Evolutionary conservation across 2,113 vertebrate genomes (phyloP).

Genomic region (Alethe castanea): DNA sequence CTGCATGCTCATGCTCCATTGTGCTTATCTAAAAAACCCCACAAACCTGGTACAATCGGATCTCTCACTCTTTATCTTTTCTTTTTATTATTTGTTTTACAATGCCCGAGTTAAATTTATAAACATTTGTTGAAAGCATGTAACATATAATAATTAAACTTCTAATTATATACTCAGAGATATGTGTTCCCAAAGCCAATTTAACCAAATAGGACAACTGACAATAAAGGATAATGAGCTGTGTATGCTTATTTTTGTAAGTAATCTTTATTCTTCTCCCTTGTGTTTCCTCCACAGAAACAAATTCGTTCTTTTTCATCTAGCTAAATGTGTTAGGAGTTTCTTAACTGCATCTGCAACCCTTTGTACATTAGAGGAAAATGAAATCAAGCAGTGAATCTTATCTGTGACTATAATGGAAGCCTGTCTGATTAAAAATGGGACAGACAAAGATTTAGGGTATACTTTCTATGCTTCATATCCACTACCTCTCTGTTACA

Average conservation of each 20-base stretch:
- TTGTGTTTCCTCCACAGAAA: not conserved
- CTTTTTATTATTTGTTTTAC: not conserved
- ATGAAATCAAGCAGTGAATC: not conserved
- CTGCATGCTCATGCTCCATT: constrained; percentile 85
- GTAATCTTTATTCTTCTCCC: constrained; percentile 9
- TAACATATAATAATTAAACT: not conserved
- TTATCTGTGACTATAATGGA: not conserved
- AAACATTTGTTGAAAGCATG: not conserved
- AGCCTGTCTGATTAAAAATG: not conserved
- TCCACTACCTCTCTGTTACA: not conserved
- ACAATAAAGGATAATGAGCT: constrained; percentile 39
- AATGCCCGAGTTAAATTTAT: not conserved
- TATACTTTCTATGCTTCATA: not conserved
- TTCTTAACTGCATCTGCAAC: not conserved
- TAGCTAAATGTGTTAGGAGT: not conserved
- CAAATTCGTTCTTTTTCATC: not conserved
- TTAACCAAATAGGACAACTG: not conserved
- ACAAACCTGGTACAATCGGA: not conserved
- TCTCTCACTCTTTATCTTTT: not conserved
- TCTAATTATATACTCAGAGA: not conserved
- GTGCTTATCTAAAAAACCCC: constrained; percentile 77
- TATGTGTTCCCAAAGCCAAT: constrained; percentile 8
- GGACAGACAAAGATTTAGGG: not conserved
- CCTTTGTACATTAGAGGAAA: not conserved
- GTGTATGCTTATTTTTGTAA: not conserved